Conservation (phyloP, 2,113 vertebrate genomes). For the Melanostigma gelatinosum region DNA sequence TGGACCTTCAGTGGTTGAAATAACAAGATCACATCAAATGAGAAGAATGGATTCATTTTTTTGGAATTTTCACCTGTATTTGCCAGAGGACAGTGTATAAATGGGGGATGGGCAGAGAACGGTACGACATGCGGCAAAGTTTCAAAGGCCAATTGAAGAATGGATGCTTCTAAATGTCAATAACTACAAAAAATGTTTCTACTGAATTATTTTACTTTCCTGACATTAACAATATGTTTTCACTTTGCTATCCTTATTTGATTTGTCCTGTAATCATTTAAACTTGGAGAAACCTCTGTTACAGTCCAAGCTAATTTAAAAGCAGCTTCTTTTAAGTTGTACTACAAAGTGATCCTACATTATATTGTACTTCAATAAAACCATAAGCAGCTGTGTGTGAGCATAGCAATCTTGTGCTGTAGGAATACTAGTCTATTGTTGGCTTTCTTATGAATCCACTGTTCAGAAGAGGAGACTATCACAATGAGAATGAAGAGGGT, state of each 20-base stretch:
- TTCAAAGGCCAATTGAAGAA: not conserved
- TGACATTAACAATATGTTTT: not conserved
- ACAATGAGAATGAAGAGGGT: constrained; percentile 17
- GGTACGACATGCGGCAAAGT: not conserved
- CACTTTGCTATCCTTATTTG: not conserved
- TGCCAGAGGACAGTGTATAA: not conserved
- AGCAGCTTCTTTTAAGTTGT: not conserved
- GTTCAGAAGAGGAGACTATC: constrained; percentile 11
- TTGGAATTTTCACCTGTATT: not conserved
- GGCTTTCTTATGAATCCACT: not conserved
- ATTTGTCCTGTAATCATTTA: not conserved
- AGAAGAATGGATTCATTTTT: not conserved
- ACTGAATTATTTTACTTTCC: not conserved
- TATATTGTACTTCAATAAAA: not conserved
- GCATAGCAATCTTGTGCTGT: not conserved
- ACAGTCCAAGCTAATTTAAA: not conserved
- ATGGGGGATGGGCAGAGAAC: not conserved
- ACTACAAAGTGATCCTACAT: not conserved
- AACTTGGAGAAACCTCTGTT: not conserved
- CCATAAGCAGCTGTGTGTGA: not conserved
- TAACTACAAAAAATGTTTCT: not conserved
- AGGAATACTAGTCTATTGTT: not conserved
- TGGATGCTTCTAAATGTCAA: not conserved
- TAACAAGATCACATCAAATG: not conserved
- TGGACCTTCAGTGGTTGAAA: not conserved